These are phyloP conservation scores for Burhinus bistriatus DNA, from an alignment of 2,113 vertebrate species.

Conservation along the genomic window DNA sequence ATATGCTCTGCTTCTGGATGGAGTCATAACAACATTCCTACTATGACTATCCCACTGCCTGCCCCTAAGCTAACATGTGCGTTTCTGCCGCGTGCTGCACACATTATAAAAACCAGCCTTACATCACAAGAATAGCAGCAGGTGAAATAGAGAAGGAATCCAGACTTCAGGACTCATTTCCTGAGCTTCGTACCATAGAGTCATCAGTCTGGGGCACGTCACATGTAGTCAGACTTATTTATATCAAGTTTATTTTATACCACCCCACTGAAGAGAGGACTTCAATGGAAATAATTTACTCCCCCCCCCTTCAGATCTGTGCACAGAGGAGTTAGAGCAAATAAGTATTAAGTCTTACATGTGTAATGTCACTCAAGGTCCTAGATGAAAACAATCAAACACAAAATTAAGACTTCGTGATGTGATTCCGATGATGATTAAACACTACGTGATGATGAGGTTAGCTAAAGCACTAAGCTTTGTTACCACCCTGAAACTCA, in stretches of 20 bases:
- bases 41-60: neutral
- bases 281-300: neutral
- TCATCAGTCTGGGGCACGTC: accelerated
- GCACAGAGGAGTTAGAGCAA: neutral
- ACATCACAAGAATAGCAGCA: neutral
- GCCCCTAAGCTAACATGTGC: neutral
- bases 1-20: neutral
- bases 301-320: too few species aligned
- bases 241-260: neutral
- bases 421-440: neutral
- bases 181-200: neutral
- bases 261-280: too few species aligned
- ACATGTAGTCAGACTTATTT: accelerated
- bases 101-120: accelerated
- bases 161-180: neutral
- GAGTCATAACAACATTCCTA: neutral
- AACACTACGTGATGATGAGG: neutral
- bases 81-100: neutral
- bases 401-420: neutral
- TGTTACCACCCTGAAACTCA: neutral
- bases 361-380: neutral
- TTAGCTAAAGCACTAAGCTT: neutral
- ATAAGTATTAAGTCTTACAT: neutral
- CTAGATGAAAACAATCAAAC: neutral
- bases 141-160: neutral